phyloP scores from a whole-genome alignment of 2,888 invertebrate genomes.

The Petrolisthes manimaculis region DNA sequence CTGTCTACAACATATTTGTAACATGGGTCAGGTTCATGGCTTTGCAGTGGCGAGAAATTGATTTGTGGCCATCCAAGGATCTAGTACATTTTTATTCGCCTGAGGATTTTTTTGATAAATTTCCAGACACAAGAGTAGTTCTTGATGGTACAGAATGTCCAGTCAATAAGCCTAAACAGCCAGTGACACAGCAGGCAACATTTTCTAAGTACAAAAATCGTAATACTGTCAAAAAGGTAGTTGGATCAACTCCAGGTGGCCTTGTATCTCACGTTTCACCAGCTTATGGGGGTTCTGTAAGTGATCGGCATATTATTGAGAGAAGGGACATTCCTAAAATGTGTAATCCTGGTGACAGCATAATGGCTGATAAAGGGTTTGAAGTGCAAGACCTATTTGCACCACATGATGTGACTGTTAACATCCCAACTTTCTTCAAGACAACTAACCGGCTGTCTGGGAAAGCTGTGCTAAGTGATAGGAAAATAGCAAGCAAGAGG shows the following conservation, averaged over 20 bases:
- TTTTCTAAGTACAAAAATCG: not conserved
- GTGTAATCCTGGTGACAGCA: not conserved
- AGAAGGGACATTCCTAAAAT: not conserved
- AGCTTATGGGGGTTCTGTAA: conserved; percentile 6
- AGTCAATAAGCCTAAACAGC: not conserved
- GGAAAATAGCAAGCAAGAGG: not conserved
- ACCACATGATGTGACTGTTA: not conserved
- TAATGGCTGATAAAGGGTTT: not conserved
- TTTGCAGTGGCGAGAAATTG: conserved; percentile 12
- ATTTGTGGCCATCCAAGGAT: not conserved
- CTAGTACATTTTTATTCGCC: not conserved
- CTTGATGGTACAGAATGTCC: not conserved
- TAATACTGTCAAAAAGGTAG: not conserved
- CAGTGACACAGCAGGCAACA: conserved; percentile 7
- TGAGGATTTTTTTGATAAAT: not conserved
- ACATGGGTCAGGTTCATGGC: conserved; percentile 10
- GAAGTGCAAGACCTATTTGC: not conserved
- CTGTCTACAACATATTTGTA: conserved; percentile 3
- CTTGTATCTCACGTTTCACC: conserved; percentile 11
- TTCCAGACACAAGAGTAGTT: conserved; percentile 7
- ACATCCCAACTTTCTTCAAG: not conserved
- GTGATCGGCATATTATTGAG: conserved; percentile 1
- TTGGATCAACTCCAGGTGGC: conserved; percentile 17
- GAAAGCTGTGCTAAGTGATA: not conserved
- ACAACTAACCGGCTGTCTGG: not conserved